A percentile compares a stretch with the other conserved stretches of the same genome.
Evolutionary conservation across 30 jellyfish, hydroid and myxozoan genomes (phyloP).

Genomic region (Turritopsis rubra): DNA sequence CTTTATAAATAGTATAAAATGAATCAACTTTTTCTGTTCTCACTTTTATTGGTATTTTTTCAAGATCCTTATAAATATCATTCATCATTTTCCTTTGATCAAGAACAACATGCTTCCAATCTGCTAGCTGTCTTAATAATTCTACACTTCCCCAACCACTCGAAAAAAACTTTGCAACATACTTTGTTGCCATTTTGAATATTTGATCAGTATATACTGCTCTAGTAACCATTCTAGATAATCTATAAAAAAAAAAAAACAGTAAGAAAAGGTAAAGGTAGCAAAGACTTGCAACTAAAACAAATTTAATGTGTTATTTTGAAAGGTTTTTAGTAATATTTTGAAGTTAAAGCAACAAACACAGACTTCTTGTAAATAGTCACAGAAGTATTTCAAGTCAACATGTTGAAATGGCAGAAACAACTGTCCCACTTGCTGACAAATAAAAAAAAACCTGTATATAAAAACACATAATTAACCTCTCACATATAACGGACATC

Average conservation of each 20-base stretch:
- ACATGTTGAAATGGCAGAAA: too few species aligned
- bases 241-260: not conserved
- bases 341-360: too few species aligned
- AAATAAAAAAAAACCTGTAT: too few species aligned
- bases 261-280: too few species aligned
- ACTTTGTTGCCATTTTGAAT: slow-evolving; percentile 18
- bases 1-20: slow-evolving; percentile 41
- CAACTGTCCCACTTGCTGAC: too few species aligned
- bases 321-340: too few species aligned
- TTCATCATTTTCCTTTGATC: slow-evolving; percentile 13
- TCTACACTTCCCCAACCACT: slow-evolving; percentile 86
- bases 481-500: too few species aligned
- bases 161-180: slow-evolving; percentile 52
- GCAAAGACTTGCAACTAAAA: too few species aligned
- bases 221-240: not conserved
- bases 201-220: not conserved
- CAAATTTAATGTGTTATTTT: too few species aligned
- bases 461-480: too few species aligned
- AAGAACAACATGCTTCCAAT: slow-evolving; percentile 31
- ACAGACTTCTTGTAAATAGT: too few species aligned
- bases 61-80: slow-evolving; percentile 36
- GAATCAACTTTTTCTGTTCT: slow-evolving; percentile 37
- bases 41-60: slow-evolving; percentile 39
- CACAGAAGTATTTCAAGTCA: too few species aligned
- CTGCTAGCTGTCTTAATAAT: slow-evolving; percentile 32